Evolutionary conservation across 2,888 invertebrate genomes (phyloP).

Genomic region (Conchocele bisecta): DNA sequence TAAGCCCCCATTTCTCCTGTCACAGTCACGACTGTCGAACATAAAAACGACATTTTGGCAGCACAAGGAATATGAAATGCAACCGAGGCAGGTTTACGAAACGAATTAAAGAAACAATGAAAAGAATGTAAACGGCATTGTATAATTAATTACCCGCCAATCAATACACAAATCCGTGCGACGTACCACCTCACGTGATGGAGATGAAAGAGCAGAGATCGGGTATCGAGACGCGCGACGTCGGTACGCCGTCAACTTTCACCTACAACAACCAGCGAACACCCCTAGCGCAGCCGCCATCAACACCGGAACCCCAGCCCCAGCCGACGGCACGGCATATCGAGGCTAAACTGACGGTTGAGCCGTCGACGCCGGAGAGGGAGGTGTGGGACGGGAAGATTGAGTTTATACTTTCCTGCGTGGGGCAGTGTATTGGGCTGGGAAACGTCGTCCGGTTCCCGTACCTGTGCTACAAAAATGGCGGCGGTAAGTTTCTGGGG

Average conservation of each 20-base stretch:
- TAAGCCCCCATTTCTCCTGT: too few relatives aligned
- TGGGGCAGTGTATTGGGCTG: slow-evolving; percentile 74
- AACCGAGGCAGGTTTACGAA: too few relatives aligned
- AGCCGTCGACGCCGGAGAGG: slow-evolving; percentile 31
- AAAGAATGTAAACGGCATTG: too few relatives aligned
- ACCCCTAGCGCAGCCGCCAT: slow-evolving; percentile 21
- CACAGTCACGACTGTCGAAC: too few relatives aligned
- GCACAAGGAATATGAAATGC: too few relatives aligned
- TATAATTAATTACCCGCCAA: too few relatives aligned
- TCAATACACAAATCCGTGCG: too few relatives aligned
- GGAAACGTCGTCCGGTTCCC: slow-evolving; percentile 75
- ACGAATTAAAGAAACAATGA: too few relatives aligned
- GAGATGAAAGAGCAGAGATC: background rate
- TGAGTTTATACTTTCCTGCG: slow-evolving; percentile 72
- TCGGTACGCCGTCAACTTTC: slow-evolving; percentile 48
- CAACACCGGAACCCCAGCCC: slow-evolving; percentile 13
- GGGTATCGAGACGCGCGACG: slow-evolving; percentile 40
- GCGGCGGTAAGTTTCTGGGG: slow-evolving; percentile 72
- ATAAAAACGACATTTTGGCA: too few relatives aligned
- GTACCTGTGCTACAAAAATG: slow-evolving; percentile 74
- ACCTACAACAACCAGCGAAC: slow-evolving; percentile 54
- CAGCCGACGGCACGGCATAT: slow-evolving; percentile 30
- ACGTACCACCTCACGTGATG: too few relatives aligned
- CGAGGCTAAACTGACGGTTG: slow-evolving; percentile 31
- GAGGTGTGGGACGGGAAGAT: slow-evolving; percentile 71